Base-by-base conservation (phyloP, 2,113 vertebrate species). In the Geothlypis trichas region DNA sequence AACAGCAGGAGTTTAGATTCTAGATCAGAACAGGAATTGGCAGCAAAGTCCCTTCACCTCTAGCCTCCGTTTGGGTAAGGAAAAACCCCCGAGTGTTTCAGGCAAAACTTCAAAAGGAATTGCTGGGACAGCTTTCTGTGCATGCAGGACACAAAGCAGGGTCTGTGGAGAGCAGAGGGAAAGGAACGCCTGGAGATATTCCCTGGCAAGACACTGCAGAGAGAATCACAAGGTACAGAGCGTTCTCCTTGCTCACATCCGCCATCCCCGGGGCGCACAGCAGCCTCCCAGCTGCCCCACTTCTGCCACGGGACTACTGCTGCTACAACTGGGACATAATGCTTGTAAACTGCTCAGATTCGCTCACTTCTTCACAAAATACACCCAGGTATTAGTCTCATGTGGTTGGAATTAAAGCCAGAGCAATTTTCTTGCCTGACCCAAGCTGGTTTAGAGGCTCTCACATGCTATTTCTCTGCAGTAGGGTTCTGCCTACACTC, bases 71-170 rank as follows among this genome's bases (percentile, higher is more conserved):
- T 21, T 68, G 35, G 20, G 67, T 41, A 79, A 44, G 54, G 18
- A 62, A 87, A 76, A 33, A 16, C 1, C 69, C 39, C 24, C 30
- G 27, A 74, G 81, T 19, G 49, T 87, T 94, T 80, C 63, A 89
- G 78, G 82, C 71, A 42, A 72, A 87, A 93, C 89, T 94, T 96
- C 74, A 73, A 66, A 94, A 69, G 89, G 58, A 82, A 71, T 59
- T 31, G 78, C 71, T 80, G 73, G 94, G 93, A 79, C 74, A 55
- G 79, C 67, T 80, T 69, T 89, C 57, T 87, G 95, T 31, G 51
- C 33, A 75, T 4, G 37, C 47, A 89, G 76, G 83, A 83, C 87
- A 81, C 84, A 77, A 88, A 80, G 79, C 63, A 44, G 73, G 51
- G 81, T 26, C 77, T 87, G 72, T n/a, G 39, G 69, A 61, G 69